Conservation (phyloP, 2,113 vertebrate genomes). For the Polypterus bichir region DNA sequence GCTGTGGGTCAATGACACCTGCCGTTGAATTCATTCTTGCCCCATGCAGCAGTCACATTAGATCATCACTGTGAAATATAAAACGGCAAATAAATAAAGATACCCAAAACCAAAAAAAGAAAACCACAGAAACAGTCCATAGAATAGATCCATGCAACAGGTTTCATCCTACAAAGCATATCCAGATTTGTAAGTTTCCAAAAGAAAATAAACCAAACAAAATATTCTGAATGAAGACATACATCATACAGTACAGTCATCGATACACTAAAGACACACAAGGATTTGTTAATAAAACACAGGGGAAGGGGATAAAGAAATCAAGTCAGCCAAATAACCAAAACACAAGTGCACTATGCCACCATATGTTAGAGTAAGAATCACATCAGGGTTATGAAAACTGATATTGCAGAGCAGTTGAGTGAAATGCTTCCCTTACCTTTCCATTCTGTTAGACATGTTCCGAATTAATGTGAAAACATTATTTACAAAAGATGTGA, state of each 20-base stretch:
- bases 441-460: conserved; percentile 63
- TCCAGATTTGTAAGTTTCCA: conserved; percentile 8
- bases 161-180: conserved; percentile 10
- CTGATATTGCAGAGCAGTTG: conserved; percentile 36
- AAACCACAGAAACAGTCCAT: conserved; percentile 18
- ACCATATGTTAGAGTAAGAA: conserved; percentile 29
- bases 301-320: conserved; percentile 5
- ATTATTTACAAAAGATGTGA: conserved; percentile 57
- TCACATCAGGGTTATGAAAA: conserved; percentile 30
- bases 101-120: conserved; percentile 10
- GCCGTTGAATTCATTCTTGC: conserved; percentile 2
- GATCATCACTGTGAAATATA: conserved; percentile 26
- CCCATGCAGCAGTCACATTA: conserved; percentile 44
- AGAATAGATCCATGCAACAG: conserved; percentile 15
- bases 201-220: background rate
- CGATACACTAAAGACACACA: conserved; percentile 13
- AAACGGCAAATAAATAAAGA: background rate
- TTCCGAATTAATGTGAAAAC: conserved; percentile 66
- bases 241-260: conserved; percentile 1
- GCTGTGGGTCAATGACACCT: background rate
- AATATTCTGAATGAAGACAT: conserved; percentile 13
- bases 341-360: conserved; percentile 45
- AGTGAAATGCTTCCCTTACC: conserved; percentile 61
- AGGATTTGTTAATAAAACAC: conserved; percentile 7
- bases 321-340: conserved; percentile 17